A percentile compares a stretch with the other conserved stretches of the same genome.
These are phyloP conservation scores for Agriotes lineatus DNA, from an alignment of 2,888 invertebrate genomes.

Conservation along the genomic window DNA sequence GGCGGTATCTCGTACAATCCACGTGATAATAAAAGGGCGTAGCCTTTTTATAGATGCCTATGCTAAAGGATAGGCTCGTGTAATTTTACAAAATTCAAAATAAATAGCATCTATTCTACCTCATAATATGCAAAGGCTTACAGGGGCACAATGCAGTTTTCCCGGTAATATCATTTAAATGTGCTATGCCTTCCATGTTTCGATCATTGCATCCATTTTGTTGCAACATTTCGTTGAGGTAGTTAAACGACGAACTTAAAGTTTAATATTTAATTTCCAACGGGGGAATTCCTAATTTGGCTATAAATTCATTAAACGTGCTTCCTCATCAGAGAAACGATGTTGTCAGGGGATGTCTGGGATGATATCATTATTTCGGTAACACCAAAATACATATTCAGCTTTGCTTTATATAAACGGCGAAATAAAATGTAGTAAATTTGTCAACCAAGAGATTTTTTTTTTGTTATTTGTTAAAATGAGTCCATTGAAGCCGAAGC, in stretches of 20 bases:
- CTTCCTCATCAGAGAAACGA: too few species aligned
- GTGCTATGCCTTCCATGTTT: not conserved
- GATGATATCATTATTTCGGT: too few species aligned
- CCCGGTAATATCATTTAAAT: not conserved
- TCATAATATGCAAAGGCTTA: conserved; percentile 13
- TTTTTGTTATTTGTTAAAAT: too few species aligned
- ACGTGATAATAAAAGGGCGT: conserved; percentile 3
- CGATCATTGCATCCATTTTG: not conserved
- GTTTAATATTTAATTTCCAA: conserved; percentile 2
- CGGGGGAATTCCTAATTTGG: not conserved
- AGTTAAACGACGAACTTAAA: not conserved
- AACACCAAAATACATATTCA: too few species aligned
- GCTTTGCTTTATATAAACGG: too few species aligned
- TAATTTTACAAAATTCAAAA: conserved; percentile 12
- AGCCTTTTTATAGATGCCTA: conserved; percentile 2
- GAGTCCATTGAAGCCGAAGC: too few species aligned
- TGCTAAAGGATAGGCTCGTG: not conserved
- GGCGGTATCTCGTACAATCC: not conserved
- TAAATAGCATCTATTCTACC: conserved; percentile 1
- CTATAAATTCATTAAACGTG: not conserved
- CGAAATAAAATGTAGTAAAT: too few species aligned
- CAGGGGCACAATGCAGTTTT: conserved; percentile 1
- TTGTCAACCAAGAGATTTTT: too few species aligned
- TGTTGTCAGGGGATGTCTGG: not conserved
- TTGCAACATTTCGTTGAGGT: not conserved